Base-by-base conservation (phyloP, 64 coral and sea anemone genomes). In the Montipora efflorescens region DNA sequence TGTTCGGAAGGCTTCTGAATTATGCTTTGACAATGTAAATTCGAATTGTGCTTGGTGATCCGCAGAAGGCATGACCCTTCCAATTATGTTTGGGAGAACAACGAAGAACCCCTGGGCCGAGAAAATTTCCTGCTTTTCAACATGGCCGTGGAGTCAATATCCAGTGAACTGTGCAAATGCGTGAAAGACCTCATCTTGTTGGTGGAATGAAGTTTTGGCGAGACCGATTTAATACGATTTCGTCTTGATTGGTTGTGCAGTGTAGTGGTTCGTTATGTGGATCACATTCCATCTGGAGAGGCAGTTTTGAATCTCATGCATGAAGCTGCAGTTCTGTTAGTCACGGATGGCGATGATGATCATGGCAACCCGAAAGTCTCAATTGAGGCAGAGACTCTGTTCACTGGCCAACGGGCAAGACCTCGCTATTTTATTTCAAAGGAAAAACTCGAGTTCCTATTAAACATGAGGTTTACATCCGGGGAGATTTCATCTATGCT, bases 401-500 rank as follows among this genome's bases (percentile, higher is more conserved):
- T 74, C 19, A 48, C 77, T 81, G 76, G 78, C 18, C 48, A 67
- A 49, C 45, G 55, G 52, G 84, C 59, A 75, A 87, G 91, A 87
- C 91, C 91, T 79, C 66, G 78, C 23, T 87, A 70, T 87, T 57
- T 87, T 28, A 80, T 93, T 48, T 43, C 83, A 49, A 75, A 74
- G 43, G 83, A 93, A 14, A 83, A 93, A 48, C 48, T 93, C 45
- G 47, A 79, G 7, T 61, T 77, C 46, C 59, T 93, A 76, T 22
- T 84, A 7, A 75, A 93, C 20, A 62, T 55, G 87, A 85, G 77
- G n/a, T 88, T 88, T 79, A 93, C 87, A 50, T 84, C 84, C 36
- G 76, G 47, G 59, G 92, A 93, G 77, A 93, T 93, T 49, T 75
- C 92, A 49, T 71, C 48, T 11, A 94, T 94, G 84, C 58, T 94